These are phyloP conservation scores for Trileptium ribeirensis DNA, from an alignment of 2,888 invertebrate species.

Conservation along the genomic window DNA sequence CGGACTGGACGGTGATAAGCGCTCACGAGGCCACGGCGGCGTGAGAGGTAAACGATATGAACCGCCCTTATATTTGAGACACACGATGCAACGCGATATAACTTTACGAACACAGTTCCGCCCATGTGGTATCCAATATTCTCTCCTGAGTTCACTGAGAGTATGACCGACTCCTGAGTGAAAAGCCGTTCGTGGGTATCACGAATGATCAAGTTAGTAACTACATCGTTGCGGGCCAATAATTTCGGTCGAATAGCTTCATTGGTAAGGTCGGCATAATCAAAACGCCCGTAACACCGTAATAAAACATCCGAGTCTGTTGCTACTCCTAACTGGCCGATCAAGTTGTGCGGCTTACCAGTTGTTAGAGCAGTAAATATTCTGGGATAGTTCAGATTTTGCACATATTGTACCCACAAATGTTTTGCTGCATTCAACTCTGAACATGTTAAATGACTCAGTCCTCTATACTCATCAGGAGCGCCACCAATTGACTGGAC, in stretches of 20 bases:
- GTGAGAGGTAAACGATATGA: neutral
- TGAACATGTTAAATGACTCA: too few species aligned
- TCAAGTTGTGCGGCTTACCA: too few species aligned
- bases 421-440: too few species aligned
- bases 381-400: too few species aligned
- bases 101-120: neutral
- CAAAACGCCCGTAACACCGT: neutral
- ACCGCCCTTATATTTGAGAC: neutral
- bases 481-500: too few species aligned
- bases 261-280: neutral
- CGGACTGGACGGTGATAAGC: neutral
- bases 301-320: neutral
- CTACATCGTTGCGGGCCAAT: neutral
- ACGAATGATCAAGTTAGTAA: neutral
- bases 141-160: neutral
- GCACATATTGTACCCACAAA: too few species aligned
- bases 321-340: neutral
- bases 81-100: neutral
- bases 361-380: too few species aligned
- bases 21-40: neutral
- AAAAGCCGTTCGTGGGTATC: neutral
- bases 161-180: slow-evolving; percentile 11
- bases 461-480: too few species aligned
- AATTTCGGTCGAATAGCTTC: neutral
- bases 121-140: slow-evolving; percentile 11